phyloP scores from a whole-genome alignment of 2,797 vertebrate genomes.

The Nannoperca obscura region DNA sequence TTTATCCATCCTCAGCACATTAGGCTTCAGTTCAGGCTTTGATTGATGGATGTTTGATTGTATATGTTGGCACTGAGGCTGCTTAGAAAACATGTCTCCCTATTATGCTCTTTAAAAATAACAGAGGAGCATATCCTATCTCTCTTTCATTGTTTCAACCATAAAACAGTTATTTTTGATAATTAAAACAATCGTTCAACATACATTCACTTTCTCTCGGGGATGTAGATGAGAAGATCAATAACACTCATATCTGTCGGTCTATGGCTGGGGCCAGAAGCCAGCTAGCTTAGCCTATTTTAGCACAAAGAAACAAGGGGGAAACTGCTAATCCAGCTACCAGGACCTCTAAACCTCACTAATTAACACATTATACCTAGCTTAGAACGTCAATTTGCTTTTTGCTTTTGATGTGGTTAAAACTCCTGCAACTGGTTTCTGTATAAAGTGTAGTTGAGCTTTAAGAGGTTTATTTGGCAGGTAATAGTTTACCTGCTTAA shows the following conservation, averaged over 20 bases:
- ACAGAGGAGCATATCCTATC: background rate
- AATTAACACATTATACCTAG: background rate
- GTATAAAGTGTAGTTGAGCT: background rate
- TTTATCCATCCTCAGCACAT: constrained; percentile 25
- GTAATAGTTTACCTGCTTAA: too few species aligned
- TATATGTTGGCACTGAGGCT: constrained; percentile 18
- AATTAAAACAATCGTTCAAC: background rate
- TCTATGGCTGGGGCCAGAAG: background rate
- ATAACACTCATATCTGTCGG: background rate
- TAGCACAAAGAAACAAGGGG: background rate
- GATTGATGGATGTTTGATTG: constrained; percentile 36
- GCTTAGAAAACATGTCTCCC: constrained; percentile 19
- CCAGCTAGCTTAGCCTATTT: background rate
- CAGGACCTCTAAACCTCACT: background rate
- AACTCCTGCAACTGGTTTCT: background rate
- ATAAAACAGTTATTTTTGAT: background rate
- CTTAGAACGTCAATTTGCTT: too few species aligned
- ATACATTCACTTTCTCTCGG: background rate
- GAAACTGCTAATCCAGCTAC: background rate
- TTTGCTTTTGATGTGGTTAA: background rate
- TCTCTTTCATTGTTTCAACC: background rate
- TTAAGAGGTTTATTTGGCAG: too few species aligned
- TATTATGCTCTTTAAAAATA: constrained; percentile 23
- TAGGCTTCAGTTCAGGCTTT: constrained; percentile 16
- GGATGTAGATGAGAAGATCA: background rate